Conservation (phyloP, 1,140 invertebrate species). For the Trachelipus rathkii region DNA sequence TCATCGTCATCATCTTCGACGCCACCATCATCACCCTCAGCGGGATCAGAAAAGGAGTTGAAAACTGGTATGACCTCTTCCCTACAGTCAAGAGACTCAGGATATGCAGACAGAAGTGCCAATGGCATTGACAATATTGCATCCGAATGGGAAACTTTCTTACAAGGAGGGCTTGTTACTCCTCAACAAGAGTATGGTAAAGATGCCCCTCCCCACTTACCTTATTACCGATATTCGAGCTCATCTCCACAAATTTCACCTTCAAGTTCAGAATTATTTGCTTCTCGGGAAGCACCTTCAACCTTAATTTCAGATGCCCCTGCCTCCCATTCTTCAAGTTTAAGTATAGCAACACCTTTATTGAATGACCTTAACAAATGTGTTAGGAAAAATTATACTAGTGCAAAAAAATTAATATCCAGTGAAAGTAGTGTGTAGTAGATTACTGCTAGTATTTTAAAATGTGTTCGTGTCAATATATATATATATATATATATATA, state of each 20-base stretch:
- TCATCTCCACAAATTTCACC: slow-evolving; percentile 35
- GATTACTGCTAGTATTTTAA: too few relatives aligned
- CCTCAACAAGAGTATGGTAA: slow-evolving; percentile 48
- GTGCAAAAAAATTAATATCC: background rate
- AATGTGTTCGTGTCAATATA: too few relatives aligned
- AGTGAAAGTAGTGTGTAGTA: background rate
- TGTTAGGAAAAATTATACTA: background rate
- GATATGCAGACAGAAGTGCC: slow-evolving; percentile 30
- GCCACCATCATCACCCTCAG: slow-evolving; percentile 30
- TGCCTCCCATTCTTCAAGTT: slow-evolving; percentile 31
- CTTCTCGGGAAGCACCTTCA: slow-evolving; percentile 32
- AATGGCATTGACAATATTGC: slow-evolving; percentile 4
- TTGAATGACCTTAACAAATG: slow-evolving; percentile 31
- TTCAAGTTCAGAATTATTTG: slow-evolving; percentile 30
- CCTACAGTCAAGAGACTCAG: slow-evolving; percentile 44
- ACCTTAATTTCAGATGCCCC: slow-evolving; percentile 31
- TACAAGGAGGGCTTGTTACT: slow-evolving; percentile 45
- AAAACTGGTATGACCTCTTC: slow-evolving; percentile 41
- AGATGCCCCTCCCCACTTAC: slow-evolving; percentile 41
- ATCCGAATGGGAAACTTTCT: slow-evolving; percentile 46
- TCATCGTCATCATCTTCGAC: slow-evolving; percentile 26
- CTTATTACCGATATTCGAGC: slow-evolving; percentile 46
- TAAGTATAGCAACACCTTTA: slow-evolving; percentile 37
- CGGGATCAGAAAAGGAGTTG: slow-evolving; percentile 34
- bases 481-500: too few relatives aligned